Conservation (phyloP, 1,140 invertebrate species). For the Apis florea region DNA sequence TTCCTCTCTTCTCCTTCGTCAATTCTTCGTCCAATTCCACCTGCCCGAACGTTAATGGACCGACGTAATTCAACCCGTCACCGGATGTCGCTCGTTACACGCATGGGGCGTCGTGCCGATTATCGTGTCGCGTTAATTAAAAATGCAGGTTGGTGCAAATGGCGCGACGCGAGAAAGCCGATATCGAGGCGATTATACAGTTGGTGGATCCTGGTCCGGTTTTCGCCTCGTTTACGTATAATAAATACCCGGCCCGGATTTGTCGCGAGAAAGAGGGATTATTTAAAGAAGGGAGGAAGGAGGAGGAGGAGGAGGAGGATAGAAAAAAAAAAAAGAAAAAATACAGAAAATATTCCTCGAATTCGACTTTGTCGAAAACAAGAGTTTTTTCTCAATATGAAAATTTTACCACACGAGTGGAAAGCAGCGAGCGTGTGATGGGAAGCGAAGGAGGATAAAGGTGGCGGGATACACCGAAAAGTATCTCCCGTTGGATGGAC, state of each 20-base stretch:
- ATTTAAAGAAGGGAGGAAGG: no score
- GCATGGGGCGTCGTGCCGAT: not conserved
- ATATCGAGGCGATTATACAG: not conserved
- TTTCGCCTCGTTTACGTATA: no score
- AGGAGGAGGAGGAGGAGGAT: no score
- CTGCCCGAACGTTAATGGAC: constrained; percentile 32
- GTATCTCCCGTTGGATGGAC: constrained; percentile 67
- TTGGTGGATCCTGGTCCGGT: no score
- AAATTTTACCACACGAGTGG: no score
- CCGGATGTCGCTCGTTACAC: constrained; percentile 1
- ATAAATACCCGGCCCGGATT: no score
- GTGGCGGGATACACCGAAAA: constrained; percentile 58
- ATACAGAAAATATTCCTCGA: no score
- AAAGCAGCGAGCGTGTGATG: not conserved
- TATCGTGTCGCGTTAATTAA: constrained; percentile 26
- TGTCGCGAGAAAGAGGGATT: no score
- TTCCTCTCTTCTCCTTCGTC: constrained; percentile 11
- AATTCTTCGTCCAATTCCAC: constrained; percentile 57
- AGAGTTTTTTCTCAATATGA: no score
- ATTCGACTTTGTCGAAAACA: no score
- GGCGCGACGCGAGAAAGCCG: not conserved
- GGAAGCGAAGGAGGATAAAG: not conserved
- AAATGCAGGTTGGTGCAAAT: constrained; percentile 5
- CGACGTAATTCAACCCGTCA: constrained; percentile 32
- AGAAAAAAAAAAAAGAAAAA: no score